Base-by-base conservation (phyloP, 2,797 vertebrate species). In the Setipinna tenuifilis region DNA sequence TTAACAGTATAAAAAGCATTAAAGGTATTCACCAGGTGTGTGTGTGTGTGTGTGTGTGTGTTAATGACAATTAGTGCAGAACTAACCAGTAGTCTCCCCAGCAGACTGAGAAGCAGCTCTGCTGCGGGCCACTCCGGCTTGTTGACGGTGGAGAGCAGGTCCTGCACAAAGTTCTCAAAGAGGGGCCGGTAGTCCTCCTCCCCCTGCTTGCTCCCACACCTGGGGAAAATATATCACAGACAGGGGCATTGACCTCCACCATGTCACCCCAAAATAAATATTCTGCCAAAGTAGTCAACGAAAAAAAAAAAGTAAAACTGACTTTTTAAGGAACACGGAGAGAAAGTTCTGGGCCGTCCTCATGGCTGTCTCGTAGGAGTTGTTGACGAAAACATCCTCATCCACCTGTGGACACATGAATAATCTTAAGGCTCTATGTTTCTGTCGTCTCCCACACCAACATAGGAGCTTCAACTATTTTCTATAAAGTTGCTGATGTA, bases 91-190 rank as follows among this genome's bases (percentile, higher is more conserved):
- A 99, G 92, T 95, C 98, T 96, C 88, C 98, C 98, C 88, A 99
- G 94, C 90, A 99, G 96, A 93, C 98, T 99, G 92, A 99, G 97
- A 75, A 99, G 94, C 85, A 99, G 94, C 90, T 99, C 98, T 54
- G 98, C 98, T 89, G 98, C 98, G 58, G 98, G 98, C 98, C 98
- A 99, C 93, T 99, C 98, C 41, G 98, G 98, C 93, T 98, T 99
- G 95, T 99, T 99, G 81, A 99, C 98, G 23, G 98, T 99, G 1
- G 98, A 99, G 87, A 99, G 96, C 86, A 99, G 96, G 90, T 99
- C 98, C 93, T 99, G 98, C 91, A 99, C 98, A 92, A 99, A 99
- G 93, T 99, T 99, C 94, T 99, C 98, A 95, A 99, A 99, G 86
- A 99, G 91, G 0, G 98, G 98, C 85, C 98, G 96, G 92, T 99